Percentiles rank a stretch among this genome's conserved stretches.
These are phyloP conservation scores for Schizaphis graminum DNA, from an alignment of 2,888 invertebrate genomes.

Conservation along the genomic window DNA sequence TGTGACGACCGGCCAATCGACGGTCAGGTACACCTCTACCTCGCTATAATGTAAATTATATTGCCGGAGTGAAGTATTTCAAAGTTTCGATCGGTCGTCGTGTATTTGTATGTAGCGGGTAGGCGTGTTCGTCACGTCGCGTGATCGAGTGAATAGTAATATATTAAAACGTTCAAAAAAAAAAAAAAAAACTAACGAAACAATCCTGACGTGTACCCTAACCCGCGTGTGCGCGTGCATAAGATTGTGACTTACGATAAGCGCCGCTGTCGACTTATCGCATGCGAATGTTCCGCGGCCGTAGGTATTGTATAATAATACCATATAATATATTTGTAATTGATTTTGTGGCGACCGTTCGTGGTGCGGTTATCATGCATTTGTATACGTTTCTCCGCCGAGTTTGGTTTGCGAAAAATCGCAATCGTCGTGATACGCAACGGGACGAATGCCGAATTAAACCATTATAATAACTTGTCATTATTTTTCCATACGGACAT, in stretches of 20 bases:
- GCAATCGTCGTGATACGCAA: not conserved
- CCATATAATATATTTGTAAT: not conserved
- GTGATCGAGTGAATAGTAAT: not conserved
- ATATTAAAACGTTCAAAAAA: not conserved
- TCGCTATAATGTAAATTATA: not conserved
- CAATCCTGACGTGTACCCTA: not conserved
- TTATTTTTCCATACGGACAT: not conserved
- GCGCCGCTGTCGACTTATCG: not conserved
- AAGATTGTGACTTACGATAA: not conserved
- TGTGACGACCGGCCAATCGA: not conserved
- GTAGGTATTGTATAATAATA: not conserved
- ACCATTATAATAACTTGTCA: not conserved
- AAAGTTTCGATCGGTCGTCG: not conserved
- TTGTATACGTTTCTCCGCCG: too few species aligned
- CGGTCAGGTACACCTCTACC: not conserved
- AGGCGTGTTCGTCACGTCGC: not conserved
- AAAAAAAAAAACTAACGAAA: not conserved
- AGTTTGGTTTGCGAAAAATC: not conserved
- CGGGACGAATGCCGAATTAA: not conserved
- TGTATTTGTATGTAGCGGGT: not conserved
- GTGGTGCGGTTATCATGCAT: not conserved
- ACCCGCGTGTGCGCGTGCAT: not conserved
- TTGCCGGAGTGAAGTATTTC: not conserved
- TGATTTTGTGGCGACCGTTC: not conserved
- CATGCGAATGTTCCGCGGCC: not conserved